Conservation (phyloP, 1,140 invertebrate species). For the Papilio machaon region DNA sequence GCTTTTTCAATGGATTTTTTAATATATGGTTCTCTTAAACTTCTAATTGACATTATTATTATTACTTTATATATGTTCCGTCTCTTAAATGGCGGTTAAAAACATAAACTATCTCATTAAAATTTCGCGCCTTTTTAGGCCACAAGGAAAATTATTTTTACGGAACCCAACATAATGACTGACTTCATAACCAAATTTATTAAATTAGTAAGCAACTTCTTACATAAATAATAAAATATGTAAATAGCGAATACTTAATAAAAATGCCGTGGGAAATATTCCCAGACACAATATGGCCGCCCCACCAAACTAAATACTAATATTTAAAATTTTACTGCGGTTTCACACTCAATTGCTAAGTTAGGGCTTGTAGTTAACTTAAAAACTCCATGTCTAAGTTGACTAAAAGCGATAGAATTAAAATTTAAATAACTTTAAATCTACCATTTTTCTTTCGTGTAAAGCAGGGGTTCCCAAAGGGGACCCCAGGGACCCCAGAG, state of each 20-base stretch:
- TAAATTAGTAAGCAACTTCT: neutral
- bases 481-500: too few relatives aligned
- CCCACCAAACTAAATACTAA: neutral
- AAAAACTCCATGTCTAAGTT: too few relatives aligned
- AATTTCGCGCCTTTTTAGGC: too few relatives aligned
- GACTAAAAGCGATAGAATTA: too few relatives aligned
- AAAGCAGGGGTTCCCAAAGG: too few relatives aligned
- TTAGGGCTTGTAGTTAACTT: neutral
- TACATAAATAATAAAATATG: constrained; percentile 13
- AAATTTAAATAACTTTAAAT: too few relatives aligned
- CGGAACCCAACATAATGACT: neutral
- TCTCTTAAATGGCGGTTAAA: too few relatives aligned
- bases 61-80: neutral
- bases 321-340: constrained; percentile 9
- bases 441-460: too few relatives aligned
- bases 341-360: neutral
- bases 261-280: constrained; percentile 21
- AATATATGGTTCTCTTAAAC: neutral
- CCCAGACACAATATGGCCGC: neutral
- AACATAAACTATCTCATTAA: too few relatives aligned
- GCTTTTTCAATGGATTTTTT: neutral
- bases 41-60: neutral
- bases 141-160: neutral
- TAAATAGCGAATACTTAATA: neutral
- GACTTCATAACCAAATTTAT: neutral